phyloP scores from a whole-genome alignment of 2,888 invertebrate species.

The Cephus runcator region DNA sequence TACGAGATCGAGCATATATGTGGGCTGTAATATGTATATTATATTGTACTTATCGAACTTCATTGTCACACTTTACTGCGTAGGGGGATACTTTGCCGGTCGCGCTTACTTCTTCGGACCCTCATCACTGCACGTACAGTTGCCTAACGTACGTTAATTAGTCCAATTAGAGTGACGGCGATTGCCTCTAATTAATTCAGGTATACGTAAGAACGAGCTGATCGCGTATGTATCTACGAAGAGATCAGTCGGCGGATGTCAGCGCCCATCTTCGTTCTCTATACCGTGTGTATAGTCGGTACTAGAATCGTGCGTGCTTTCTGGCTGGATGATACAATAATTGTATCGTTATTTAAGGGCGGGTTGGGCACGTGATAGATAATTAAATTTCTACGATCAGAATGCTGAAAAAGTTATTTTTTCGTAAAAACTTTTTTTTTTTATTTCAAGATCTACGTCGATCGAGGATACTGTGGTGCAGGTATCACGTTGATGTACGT shows the following conservation, averaged over 20 bases:
- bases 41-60: not conserved
- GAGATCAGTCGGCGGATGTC: slow-evolving; percentile 32
- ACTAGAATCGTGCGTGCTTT: not conserved
- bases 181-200: slow-evolving; percentile 53
- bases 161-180: slow-evolving; percentile 54
- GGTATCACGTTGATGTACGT: too few species aligned
- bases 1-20: not conserved
- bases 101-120: not conserved
- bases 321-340: not conserved
- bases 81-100: not conserved
- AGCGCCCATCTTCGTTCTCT: slow-evolving; percentile 7
- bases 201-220: slow-evolving; percentile 36
- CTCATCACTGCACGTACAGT: not conserved
- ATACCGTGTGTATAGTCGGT: not conserved
- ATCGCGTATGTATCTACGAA: slow-evolving; percentile 37
- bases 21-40: not conserved
- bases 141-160: slow-evolving; percentile 42
- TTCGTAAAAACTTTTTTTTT: too few species aligned
- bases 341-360: not conserved
- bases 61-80: not conserved
- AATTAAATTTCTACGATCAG: not conserved
- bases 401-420: too few species aligned
- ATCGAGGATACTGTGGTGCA: too few species aligned
- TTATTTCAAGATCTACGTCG: too few species aligned
- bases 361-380: not conserved